Percentiles rank a stretch among this genome's conserved stretches.
These are phyloP conservation scores for Drusus annulatus DNA, from an alignment of 1,140 invertebrate species.

Conservation along the genomic window DNA sequence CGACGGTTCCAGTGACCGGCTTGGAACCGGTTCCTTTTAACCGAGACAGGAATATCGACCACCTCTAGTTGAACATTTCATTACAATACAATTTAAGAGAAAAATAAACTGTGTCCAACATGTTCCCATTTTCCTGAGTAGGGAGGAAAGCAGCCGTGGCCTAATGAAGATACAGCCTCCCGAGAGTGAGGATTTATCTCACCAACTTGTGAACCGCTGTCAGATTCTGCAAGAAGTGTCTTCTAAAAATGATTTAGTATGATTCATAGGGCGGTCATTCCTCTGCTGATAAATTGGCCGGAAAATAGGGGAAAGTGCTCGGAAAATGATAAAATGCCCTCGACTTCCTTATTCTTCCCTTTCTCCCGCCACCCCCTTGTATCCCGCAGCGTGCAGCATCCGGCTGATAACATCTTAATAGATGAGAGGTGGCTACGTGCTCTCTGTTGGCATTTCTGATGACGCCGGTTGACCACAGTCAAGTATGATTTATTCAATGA, in stretches of 20 bases:
- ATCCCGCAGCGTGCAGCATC: too few relatives aligned
- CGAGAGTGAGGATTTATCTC: constrained; percentile 11
- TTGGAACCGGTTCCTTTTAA: too few relatives aligned
- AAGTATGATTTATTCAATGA: background rate
- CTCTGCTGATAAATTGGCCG: constrained; percentile 43
- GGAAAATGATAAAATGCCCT: constrained; percentile 38
- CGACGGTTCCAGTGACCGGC: too few relatives aligned
- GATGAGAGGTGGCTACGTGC: background rate
- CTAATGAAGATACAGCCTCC: constrained; percentile 16
- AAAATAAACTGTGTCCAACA: too few relatives aligned
- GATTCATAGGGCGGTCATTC: constrained; percentile 43
- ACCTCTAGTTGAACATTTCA: too few relatives aligned
- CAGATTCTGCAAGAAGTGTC: constrained; percentile 34
- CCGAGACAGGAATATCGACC: too few relatives aligned
- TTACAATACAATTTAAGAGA: too few relatives aligned
- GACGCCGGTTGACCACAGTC: background rate
- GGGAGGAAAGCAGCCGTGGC: background rate
- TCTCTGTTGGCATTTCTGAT: constrained; percentile 4
- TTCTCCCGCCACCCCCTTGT: background rate
- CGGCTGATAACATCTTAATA: constrained; percentile 27
- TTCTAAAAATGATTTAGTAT: constrained; percentile 47
- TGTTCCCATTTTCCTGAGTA: too few relatives aligned
- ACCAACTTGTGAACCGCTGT: constrained; percentile 25
- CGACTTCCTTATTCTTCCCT: background rate
- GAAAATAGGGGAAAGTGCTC: constrained; percentile 33